Percentiles rank a stretch among this genome's conserved stretches.
These are phyloP conservation scores for Oreochromis aureus DNA, from an alignment of 2,113 vertebrate genomes.

Conservation along the genomic window DNA sequence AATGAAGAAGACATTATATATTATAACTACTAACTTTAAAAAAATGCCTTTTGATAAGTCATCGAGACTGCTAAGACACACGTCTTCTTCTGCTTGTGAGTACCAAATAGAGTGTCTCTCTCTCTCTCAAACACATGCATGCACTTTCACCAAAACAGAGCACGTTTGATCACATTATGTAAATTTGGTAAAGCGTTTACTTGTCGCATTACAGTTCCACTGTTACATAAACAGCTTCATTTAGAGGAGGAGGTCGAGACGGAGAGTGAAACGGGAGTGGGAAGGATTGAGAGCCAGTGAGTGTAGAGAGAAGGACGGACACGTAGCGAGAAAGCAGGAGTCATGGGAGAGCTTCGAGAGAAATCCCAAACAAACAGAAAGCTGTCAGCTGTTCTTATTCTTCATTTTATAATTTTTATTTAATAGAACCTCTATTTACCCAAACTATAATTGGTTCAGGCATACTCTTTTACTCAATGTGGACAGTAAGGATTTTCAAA, in stretches of 20 bases:
- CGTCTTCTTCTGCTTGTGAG: background rate
- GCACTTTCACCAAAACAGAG: background rate
- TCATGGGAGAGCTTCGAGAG: background rate
- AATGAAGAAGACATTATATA: background rate
- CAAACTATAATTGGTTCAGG: background rate
- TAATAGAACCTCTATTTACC: background rate
- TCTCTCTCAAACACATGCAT: background rate
- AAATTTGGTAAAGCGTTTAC: constrained; percentile 5
- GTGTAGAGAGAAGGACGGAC: background rate
- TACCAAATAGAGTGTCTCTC: background rate
- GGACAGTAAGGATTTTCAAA: background rate
- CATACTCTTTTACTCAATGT: background rate
- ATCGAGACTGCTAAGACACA: background rate
- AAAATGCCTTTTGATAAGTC: background rate
- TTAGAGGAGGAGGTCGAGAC: constrained; percentile 7
- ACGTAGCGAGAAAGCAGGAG: background rate
- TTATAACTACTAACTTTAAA: background rate
- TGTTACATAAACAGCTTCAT: constrained; percentile 33
- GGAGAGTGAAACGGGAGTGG: background rate
- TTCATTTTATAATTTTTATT: background rate
- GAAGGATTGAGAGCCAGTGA: background rate
- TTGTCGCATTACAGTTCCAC: background rate
- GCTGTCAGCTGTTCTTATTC: background rate
- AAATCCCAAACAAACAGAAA: background rate
- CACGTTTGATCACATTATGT: constrained; percentile 18